Conservation (phyloP, 2,888 invertebrate species). For the Leptinotarsa haldemani region DNA sequence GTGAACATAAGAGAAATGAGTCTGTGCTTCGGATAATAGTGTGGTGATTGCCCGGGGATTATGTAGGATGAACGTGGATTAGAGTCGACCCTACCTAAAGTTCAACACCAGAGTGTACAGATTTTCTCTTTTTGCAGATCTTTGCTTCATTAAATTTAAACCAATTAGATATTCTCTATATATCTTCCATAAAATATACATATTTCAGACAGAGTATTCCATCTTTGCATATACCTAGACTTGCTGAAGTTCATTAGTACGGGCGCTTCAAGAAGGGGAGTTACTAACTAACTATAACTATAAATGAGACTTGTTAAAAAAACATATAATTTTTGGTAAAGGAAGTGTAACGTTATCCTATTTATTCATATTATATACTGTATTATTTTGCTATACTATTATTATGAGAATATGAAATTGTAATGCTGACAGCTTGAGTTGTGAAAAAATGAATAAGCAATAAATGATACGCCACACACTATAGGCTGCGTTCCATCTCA, state of each 20-base stretch:
- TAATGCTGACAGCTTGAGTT: too few species aligned
- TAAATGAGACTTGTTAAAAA: too few species aligned
- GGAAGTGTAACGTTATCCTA: too few species aligned
- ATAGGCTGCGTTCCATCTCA: too few species aligned
- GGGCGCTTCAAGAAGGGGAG: too few species aligned
- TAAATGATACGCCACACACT: too few species aligned
- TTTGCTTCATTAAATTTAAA: conserved; percentile 33
- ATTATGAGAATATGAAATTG: too few species aligned
- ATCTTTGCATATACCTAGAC: neutral
- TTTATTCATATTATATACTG: too few species aligned
- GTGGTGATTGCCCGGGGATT: conserved; percentile 61
- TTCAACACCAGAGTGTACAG: conserved; percentile 35
- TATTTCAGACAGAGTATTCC: neutral
- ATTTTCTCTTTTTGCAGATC: conserved; percentile 35
- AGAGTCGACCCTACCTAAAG: conserved; percentile 53
- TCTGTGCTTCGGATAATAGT: conserved; percentile 57
- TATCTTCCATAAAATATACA: neutral
- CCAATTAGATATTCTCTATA: conserved; percentile 10
- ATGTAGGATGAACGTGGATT: conserved; percentile 60
- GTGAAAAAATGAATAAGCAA: too few species aligned
- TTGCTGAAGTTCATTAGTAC: neutral
- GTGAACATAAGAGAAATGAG: conserved; percentile 54
- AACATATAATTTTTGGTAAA: too few species aligned
- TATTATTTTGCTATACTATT: too few species aligned
- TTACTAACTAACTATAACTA: too few species aligned